Evolutionary conservation across 2,113 vertebrate species (phyloP).

Genomic region (Oceanodroma tethys): DNA sequence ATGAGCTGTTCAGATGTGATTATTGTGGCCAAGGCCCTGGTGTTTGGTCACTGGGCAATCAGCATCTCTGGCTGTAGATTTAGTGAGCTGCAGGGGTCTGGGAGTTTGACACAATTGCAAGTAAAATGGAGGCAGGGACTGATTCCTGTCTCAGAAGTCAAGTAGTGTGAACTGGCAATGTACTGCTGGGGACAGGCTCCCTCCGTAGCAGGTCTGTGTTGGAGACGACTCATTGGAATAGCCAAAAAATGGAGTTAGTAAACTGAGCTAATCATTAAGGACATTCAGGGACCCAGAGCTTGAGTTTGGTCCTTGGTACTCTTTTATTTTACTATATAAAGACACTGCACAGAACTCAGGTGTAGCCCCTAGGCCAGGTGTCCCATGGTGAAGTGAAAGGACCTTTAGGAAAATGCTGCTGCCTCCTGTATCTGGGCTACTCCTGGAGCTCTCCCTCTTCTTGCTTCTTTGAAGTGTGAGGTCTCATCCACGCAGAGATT

Average conservation of each 20-base stretch:
- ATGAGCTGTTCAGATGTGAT: neutral
- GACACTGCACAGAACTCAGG: neutral
- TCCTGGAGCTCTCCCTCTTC: neutral
- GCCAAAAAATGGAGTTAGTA: neutral
- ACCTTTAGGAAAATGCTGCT: neutral
- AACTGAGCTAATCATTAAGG: neutral
- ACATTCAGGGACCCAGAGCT: neutral
- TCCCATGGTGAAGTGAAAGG: neutral
- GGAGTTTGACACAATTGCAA: neutral
- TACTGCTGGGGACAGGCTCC: neutral
- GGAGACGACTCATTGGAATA: neutral
- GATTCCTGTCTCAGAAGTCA: neutral
- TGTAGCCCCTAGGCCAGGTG: neutral
- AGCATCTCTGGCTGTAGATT: neutral
- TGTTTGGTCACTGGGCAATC: neutral
- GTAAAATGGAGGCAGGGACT: neutral
- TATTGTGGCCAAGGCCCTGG: neutral
- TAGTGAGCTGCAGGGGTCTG: neutral
- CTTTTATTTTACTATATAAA: neutral
- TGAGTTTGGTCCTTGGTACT: neutral
- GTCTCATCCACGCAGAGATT: neutral
- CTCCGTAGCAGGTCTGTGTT: neutral
- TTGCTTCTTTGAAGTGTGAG: neutral
- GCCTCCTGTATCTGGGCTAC: neutral
- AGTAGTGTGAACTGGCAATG: neutral